Evolutionary conservation across 1,140 invertebrate genomes (phyloP).

Genomic region (Proales similis): DNA sequence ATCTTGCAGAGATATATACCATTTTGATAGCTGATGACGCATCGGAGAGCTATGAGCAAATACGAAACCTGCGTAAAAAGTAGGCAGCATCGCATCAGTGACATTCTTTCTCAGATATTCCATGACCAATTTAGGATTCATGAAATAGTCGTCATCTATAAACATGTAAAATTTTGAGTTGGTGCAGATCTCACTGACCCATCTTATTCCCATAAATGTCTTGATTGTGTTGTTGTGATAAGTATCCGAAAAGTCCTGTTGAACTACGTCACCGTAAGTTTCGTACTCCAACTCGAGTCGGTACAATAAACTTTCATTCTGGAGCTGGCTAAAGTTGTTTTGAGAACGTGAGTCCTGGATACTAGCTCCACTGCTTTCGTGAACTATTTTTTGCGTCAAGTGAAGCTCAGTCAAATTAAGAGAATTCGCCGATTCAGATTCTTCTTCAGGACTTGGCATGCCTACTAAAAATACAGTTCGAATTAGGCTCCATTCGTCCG

Average conservation of each 20-base stretch:
- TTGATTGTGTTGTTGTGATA: constrained; percentile 34
- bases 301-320: background rate
- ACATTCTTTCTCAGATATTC: constrained; percentile 21
- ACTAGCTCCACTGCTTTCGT: no score
- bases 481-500: background rate
- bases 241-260: constrained; percentile 20
- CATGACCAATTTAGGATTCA: constrained; percentile 17
- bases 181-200: constrained; percentile 21
- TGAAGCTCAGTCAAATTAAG: background rate
- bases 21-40: constrained; percentile 5
- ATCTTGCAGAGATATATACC: constrained; percentile 34
- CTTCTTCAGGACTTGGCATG: background rate
- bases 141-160: constrained; percentile 33
- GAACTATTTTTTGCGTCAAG: background rate
- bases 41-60: constrained; percentile 11
- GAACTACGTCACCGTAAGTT: constrained; percentile 18
- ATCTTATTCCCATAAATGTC: constrained; percentile 18
- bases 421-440: background rate
- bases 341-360: no score
- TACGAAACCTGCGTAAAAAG: constrained; percentile 28
- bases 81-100: background rate
- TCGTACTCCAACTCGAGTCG: constrained; percentile 3
- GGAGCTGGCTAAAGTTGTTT: background rate
- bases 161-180: constrained; percentile 26
- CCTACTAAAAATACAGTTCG: constrained; percentile 22